Base-by-base conservation (phyloP, 2,888 invertebrate species). In the Schrankia costaestrigalis region DNA sequence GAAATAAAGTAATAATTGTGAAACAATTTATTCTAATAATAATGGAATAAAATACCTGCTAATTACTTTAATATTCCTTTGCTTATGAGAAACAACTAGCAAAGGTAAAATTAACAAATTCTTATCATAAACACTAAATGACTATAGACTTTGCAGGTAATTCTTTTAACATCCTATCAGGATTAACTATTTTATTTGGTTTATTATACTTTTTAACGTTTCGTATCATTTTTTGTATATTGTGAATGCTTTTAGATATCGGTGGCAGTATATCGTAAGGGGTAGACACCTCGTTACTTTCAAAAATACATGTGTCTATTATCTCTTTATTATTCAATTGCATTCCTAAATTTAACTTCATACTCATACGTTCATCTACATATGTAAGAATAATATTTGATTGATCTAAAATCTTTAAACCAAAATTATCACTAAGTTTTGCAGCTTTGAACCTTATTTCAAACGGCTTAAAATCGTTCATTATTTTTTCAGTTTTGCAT, bases 321-420 rank as follows among this genome's bases (percentile, higher is more conserved):
- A 64, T 84, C 66, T 66, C 86, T 63, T 65, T 74, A 66, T 53
- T 85, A 51, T 62, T 73, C 61, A 77, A 69, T 50, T 31, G 57
- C 87, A 74, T 80, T 47, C 74, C 89, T 60, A 61, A 41, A 41
- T 78, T 67, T 6, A 78, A 26, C 31, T 72, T 78, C 1, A 76
- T 18, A 11, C 37, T 54, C 0, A 41, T 46, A 2, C 39, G 21
- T 0, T 64, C 65, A 15, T 65, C 62, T 35, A 68, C 58, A 41
- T 69, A 80, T 1, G 56, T 6, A 5, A 81, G 35, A 18, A 62
- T 46, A n/a, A 82, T 65, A 18, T 64, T 68, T 0, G 67, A 38
- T 32, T 80, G 81, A 35, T 72, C 66, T 0, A 74, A 25, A 1
- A 81, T 54, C 35, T 60, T 67, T 5, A 81, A 25, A 0, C 78